Base-by-base conservation (phyloP, 2,888 invertebrate genomes). In the Ochlodes sylvanus region DNA sequence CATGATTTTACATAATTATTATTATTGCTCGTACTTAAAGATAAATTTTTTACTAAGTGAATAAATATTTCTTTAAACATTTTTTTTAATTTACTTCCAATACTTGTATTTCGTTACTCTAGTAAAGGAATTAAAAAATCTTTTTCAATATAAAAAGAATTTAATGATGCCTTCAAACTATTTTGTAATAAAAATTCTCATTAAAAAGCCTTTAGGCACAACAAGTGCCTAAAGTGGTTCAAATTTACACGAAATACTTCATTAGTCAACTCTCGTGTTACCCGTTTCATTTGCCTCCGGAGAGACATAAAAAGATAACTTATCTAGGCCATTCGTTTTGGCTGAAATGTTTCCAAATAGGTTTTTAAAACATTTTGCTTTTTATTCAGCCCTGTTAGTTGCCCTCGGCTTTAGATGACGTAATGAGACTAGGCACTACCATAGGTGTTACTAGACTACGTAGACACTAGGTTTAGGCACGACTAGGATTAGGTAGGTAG, bases 221-320 rank as follows among this genome's bases (percentile, higher is more conserved):
- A 21, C 27, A 27, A 27, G 27, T 27, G 27, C 3, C 27, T 27
- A 27, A 27, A 41, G 21, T 58, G 42, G 58, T 58, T 41, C 21
- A 42, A 57, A 57, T 41, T 58, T 58, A 21, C 42, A 42, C 42
- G n/a, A 58, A 50, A 15, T 50, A 10, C 10, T 50, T 50, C 50
- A 50, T 50, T 50, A 50, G 50, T 50, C 44, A 19, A 50, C 50
- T 19, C 50, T 50, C 50, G 7, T 19, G 17, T 17, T 19, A 9
- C 19, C 58, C 21, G 58, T 42, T 58, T 58, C 56, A 58, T 58
- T 42, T 21, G 42, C 41, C 58, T 58, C 58, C 7, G 12, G 58
- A 58, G 58, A 42, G 21, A 9, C 21, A 42, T 42, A 58, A 58
- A 34, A 58, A 21, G 19, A 58, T 42, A 58, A 42, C 50, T 50